A percentile compares a stretch with the other conserved stretches of the same genome.
Evolutionary conservation across 2,888 invertebrate genomes (phyloP).

Genomic region (Phorcus lineatus): DNA sequence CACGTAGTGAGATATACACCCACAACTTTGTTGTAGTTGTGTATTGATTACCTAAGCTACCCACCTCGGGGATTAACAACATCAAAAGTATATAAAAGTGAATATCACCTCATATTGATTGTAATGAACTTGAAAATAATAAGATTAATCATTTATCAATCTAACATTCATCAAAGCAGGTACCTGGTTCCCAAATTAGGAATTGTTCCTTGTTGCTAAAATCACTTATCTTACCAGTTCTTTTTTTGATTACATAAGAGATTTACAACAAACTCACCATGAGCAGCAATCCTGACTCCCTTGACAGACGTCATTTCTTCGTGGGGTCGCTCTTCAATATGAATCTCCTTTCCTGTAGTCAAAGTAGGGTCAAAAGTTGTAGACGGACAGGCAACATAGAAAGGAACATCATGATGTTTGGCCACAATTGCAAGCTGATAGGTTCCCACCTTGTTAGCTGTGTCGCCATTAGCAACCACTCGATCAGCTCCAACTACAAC

Average conservation of each 20-base stretch:
- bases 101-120: too few species aligned
- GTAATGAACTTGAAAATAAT: too few species aligned
- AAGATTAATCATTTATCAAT: too few species aligned
- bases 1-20: too few species aligned
- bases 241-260: not conserved
- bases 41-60: too few species aligned
- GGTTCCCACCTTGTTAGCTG: slow-evolving; percentile 97
- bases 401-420: slow-evolving; percentile 92
- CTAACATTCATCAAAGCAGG: too few species aligned
- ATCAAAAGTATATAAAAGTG: too few species aligned
- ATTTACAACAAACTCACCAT: slow-evolving; percentile 78
- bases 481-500: slow-evolving; percentile 98
- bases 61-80: too few species aligned
- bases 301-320: slow-evolving; percentile 94
- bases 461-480: slow-evolving; percentile 96
- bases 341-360: slow-evolving; percentile 88
- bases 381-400: slow-evolving; percentile 95
- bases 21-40: too few species aligned
- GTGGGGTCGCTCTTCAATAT: slow-evolving; percentile 94
- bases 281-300: slow-evolving; percentile 90
- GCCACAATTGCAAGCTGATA: slow-evolving; percentile 90
- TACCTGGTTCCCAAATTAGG: too few species aligned
- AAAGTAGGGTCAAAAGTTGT: slow-evolving; percentile 90
- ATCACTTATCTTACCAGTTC: not conserved
- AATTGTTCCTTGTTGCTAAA: too few species aligned